Base-by-base conservation (phyloP, 2,888 invertebrate species). In the Lasiommata megera region DNA sequence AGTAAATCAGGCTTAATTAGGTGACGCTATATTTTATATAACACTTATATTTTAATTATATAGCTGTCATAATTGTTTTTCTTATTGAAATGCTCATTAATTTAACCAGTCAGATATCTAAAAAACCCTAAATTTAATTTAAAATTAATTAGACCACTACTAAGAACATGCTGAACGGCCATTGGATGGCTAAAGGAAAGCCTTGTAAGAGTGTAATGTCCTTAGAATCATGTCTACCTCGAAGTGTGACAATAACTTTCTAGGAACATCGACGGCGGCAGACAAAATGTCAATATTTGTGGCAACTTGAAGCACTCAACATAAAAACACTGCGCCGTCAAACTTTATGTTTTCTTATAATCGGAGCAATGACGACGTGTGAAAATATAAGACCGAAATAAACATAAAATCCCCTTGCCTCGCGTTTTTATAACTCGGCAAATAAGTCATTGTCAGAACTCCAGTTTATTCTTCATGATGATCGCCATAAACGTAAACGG, bases 381-480 rank as follows among this genome's bases (percentile, higher is more conserved):
- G 81, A 83, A 84, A n/a, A 82, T 79, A 80, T 79, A 79, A 77
- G 74, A 72, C 70, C 65, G 72, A 69, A 79, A 79, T 79, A 77
- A 81, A 80, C 77, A 79, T 83, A 80, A 82, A 81, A 79, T 72
- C 64, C 73, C 69, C 67, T 72, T 68, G 68, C 67, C 63, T 66
- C 65, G 64, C 68, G 69, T 79, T 80, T 84, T 84, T 84, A 84
- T 74, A 78, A 79, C 82, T 77, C 72, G 55, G 74, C 76, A 78
- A 80, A 82, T 81, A 82, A 82, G 77, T 79, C 79, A 82, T 81
- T 81, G 81, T 79, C 73, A 74, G 73, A 74, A 74, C 68, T 74
- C 69, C 67, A 70, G 70, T 77, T 74, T 72, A 74, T 75, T 73
- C 72, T 69, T 68, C 76, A 73, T 75, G 78, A 79, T 79, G 61